Conservation (phyloP, 2,113 vertebrate species). For the Aegotheles bennettii region DNA sequence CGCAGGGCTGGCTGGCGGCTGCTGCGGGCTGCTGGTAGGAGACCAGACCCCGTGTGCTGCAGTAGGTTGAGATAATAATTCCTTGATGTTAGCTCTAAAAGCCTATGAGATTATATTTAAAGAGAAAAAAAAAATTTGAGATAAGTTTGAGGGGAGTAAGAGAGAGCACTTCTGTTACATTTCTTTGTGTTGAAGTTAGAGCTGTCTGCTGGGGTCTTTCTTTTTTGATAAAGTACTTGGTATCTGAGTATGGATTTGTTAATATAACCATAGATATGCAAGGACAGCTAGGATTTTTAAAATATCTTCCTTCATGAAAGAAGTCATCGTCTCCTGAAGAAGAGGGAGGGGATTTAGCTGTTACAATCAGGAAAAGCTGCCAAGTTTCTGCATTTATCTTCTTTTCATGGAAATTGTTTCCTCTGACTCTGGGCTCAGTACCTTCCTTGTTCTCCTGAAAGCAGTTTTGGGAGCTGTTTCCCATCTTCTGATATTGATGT, state of each 20-base stretch:
- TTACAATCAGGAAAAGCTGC: not conserved
- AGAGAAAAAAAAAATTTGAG: not conserved
- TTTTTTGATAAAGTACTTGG: not conserved
- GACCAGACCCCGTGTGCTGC: not conserved
- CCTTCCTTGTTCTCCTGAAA: constrained; percentile 2
- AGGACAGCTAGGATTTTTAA: not conserved
- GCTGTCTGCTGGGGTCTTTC: not conserved
- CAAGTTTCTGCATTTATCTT: not conserved
- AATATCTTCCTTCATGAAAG: not conserved
- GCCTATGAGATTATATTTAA: not conserved
- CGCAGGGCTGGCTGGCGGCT: not conserved
- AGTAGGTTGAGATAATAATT: not conserved
- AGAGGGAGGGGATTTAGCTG: not conserved
- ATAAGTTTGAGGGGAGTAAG: not conserved
- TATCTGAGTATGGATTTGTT: not conserved
- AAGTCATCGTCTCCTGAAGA: not conserved
- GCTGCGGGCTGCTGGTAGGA: not conserved
- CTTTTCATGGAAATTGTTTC: not conserved
- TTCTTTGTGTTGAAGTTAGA: not conserved
- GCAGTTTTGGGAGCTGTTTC: constrained; percentile 12
- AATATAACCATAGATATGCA: not conserved
- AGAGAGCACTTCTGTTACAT: not conserved
- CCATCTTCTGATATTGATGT: constrained; percentile 12
- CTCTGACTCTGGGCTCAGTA: not conserved
- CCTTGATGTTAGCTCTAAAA: not conserved